phyloP scores from a whole-genome alignment of 2,113 vertebrate species.

The Triplophysa dalaica region DNA sequence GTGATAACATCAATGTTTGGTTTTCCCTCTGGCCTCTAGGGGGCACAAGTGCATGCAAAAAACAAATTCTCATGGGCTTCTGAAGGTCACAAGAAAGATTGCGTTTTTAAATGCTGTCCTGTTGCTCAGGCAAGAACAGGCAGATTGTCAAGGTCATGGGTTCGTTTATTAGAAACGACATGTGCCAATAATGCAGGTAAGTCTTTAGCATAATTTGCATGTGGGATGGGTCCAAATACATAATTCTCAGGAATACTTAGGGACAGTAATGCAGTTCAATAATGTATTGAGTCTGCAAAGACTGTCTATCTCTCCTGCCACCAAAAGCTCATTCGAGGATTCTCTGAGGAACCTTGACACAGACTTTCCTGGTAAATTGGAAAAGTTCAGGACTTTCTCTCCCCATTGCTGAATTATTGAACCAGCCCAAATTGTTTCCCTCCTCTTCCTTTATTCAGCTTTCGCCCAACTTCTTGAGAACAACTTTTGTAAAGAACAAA shows the following conservation, averaged over 20 bases:
- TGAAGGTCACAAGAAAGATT: background rate
- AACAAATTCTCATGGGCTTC: background rate
- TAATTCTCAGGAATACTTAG: no score
- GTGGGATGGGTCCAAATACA: no score
- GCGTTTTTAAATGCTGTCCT: background rate
- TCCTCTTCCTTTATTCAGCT: background rate
- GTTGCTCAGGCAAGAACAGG: no score
- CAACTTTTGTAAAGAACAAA: background rate
- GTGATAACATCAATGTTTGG: slow-evolving; percentile 12
- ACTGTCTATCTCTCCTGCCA: slow-evolving; percentile 7
- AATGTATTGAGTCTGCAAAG: slow-evolving; percentile 40
- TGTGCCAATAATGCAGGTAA: no score
- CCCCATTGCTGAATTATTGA: slow-evolving; percentile 30
- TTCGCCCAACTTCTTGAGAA: background rate
- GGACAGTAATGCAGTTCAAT: slow-evolving; percentile 17
- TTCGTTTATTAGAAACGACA: no score
- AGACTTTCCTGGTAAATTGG: slow-evolving; percentile 12
- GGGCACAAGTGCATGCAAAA: background rate
- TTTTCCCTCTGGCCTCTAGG: background rate
- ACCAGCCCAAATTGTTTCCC: slow-evolving; percentile 1
- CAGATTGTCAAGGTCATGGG: no score
- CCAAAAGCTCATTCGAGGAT: slow-evolving; percentile 37
- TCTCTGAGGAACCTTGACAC: slow-evolving; percentile 32
- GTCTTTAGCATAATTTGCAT: no score
- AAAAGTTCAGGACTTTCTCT: slow-evolving; percentile 29